Conservation (phyloP, 2,797 vertebrate species). For the Cyclura pinguis region DNA sequence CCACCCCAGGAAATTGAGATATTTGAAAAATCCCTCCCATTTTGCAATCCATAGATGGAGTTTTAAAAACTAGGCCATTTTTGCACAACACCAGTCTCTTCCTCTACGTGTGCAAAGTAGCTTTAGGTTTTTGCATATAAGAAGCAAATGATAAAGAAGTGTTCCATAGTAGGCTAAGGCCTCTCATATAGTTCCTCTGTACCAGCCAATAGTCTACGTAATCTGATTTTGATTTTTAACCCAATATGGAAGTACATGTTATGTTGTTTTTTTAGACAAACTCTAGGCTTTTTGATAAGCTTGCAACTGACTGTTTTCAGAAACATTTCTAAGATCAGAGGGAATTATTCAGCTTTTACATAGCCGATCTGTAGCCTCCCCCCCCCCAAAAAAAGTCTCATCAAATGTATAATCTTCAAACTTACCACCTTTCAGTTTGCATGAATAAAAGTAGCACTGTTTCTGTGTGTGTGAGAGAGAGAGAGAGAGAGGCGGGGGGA, state of each 20-base stretch:
- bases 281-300: background rate
- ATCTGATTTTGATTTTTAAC: conserved; percentile 21
- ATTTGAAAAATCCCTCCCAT: background rate
- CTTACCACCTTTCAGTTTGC: background rate
- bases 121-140: background rate
- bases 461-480: background rate
- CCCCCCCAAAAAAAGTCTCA: background rate
- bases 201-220: background rate
- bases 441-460: background rate
- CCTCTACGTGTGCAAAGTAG: background rate
- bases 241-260: background rate
- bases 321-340: conserved; percentile 4
- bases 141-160: background rate
- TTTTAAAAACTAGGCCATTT: background rate
- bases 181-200: background rate
- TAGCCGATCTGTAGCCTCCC: background rate
- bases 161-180: background rate
- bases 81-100: too few relatives aligned
- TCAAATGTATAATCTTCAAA: background rate
- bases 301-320: background rate
- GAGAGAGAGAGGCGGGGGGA: too few relatives aligned
- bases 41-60: background rate
- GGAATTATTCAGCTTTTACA: conserved; percentile 17
- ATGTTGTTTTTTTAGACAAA: background rate
- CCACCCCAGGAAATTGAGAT: background rate